Evolutionary conservation across 30 jellyfish, hydroid and myxozoan species (phyloP), one percentile per base, ranked within the genome.

Genomic region (Pseudorhiza aurosa): DNA sequence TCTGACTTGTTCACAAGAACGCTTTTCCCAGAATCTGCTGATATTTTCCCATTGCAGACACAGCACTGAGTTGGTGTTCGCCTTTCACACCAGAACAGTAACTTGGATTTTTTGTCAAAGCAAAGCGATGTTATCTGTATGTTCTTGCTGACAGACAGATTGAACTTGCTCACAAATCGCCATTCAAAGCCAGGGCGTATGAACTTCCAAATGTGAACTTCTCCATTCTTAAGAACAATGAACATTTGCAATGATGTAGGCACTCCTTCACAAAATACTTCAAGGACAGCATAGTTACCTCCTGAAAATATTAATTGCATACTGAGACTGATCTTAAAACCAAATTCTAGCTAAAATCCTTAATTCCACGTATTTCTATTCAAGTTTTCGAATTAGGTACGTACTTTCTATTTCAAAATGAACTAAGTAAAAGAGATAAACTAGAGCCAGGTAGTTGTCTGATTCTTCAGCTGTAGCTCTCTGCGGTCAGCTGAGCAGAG

Each of bases 51-150:
- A 29, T 69, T 76, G 86, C 95, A 87, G 37, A 94, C 88, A 75
- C 95, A 87, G 85, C 96, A 94, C 75, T 94, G 99, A 25, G 99
- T 85, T 0, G 96, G 58, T 30, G 96, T 60, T 36, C 97, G 42
- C 60, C 90, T 55, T 55, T 94, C 99, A 75, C 97, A 87, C 99
- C 99, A 94, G 25, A 87, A 77, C 31, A 94, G 33, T 6, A 77
- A 42, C 12, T 88, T 60, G 30, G 96, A 83, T 30, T 60, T 39
- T 17, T 4, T 42, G 60, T 75, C 90, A 72, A 78, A 88, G 42
- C 83, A 74, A 5, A 72, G 40, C 24, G 99, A 87, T 49, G 86
- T 70, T 30, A 94, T 59, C 33, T 82, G 97, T 24, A 76, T 50
- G 30, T 83, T 95, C 55, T 74, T 77, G 22, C 95, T 82, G 35